Percentiles rank a stretch among this genome's conserved stretches.
These are phyloP conservation scores for Clepsis dumicolana DNA, from an alignment of 2,888 invertebrate species.

Conservation along the genomic window DNA sequence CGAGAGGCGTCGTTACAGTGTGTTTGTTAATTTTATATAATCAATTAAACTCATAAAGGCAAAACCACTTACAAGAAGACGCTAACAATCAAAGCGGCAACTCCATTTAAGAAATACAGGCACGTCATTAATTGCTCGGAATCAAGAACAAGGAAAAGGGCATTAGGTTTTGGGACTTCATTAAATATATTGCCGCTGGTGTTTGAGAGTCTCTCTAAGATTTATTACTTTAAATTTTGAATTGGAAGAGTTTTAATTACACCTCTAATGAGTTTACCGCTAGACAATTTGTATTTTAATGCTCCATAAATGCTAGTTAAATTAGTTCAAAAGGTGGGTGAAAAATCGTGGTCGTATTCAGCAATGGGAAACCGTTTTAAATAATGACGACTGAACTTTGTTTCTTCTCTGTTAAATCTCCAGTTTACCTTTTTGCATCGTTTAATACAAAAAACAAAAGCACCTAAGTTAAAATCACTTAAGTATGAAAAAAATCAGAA, in stretches of 20 bases:
- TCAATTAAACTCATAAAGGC: slow-evolving; percentile 19
- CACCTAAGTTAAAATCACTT: background rate
- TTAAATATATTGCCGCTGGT: slow-evolving; percentile 50
- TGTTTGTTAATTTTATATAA: slow-evolving; percentile 10
- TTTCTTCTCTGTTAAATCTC: no score
- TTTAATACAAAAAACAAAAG: no score
- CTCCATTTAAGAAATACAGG: slow-evolving; percentile 37
- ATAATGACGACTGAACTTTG: background rate
- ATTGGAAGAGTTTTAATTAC: slow-evolving; percentile 42
- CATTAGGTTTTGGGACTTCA: slow-evolving; percentile 49
- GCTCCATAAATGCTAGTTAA: slow-evolving; percentile 16
- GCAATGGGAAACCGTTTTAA: background rate
- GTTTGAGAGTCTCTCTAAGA: slow-evolving; percentile 48
- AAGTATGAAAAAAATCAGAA: background rate
- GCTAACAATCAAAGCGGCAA: slow-evolving; percentile 32
- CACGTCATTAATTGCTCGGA: slow-evolving; percentile 46
- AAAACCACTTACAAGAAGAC: slow-evolving; percentile 10
- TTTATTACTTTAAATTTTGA: slow-evolving; percentile 48
- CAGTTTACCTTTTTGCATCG: no score
- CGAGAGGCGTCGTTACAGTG: background rate
- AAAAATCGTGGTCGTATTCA: background rate
- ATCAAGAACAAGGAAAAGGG: slow-evolving; percentile 50
- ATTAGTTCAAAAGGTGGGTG: background rate
- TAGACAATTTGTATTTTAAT: slow-evolving; percentile 27
- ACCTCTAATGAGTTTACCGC: slow-evolving; percentile 36